Percentiles rank a stretch among this genome's conserved stretches.
phyloP scores from a whole-genome alignment of 2,113 vertebrate species.

The Australoheros scitulus region DNA sequence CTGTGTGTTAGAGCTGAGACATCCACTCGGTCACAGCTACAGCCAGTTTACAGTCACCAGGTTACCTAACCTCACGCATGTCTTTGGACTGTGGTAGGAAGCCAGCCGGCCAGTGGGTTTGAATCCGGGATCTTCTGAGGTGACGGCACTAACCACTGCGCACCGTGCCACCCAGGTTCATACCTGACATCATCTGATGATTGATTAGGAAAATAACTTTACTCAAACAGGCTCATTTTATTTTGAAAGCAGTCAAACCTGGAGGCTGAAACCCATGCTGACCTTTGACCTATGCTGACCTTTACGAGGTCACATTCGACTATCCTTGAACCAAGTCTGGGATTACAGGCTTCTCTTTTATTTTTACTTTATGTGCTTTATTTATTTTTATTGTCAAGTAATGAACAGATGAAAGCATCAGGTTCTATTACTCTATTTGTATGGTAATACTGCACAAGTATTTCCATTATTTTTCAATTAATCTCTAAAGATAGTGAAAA shows the following conservation, averaged over 20 bases:
- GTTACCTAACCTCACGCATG: background rate
- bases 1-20: no score
- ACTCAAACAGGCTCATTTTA: background rate
- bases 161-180: background rate
- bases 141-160: background rate
- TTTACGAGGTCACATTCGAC: background rate
- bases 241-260: background rate
- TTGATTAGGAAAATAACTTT: background rate
- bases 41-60: background rate
- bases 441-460: background rate
- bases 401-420: no score
- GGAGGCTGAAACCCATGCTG: background rate
- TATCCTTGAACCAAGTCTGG: background rate
- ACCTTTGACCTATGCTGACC: background rate
- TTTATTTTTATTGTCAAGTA: no score
- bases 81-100: no score
- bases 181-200: background rate
- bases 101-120: background rate
- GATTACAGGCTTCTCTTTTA: background rate
- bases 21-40: background rate
- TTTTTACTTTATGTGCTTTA: no score
- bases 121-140: background rate
- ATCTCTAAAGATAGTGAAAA: background rate
- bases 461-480: background rate
- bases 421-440: background rate